Conservation (phyloP, 2,888 invertebrate species). For the Eupithecia centaureata region DNA sequence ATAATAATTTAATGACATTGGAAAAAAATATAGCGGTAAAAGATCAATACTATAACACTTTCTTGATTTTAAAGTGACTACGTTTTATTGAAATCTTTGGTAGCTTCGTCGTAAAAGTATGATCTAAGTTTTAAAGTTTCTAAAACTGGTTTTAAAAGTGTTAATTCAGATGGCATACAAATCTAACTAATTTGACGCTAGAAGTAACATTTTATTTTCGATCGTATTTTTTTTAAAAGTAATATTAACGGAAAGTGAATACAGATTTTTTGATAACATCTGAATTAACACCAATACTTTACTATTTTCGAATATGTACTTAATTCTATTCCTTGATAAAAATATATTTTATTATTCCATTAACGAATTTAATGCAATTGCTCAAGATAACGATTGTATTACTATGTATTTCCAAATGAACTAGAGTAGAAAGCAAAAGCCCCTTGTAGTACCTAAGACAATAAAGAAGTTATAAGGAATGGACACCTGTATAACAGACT, state of each 20-base stretch:
- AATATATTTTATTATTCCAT: constrained; percentile 30
- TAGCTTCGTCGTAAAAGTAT: background rate
- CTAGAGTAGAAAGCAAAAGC: constrained; percentile 34
- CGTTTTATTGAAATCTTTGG: background rate
- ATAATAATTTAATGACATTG: too few relatives aligned
- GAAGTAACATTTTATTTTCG: too few relatives aligned
- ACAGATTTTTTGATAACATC: background rate
- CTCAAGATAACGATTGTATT: constrained; percentile 31
- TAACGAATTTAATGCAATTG: constrained; percentile 33
- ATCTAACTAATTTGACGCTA: too few relatives aligned
- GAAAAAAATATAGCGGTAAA: too few relatives aligned
- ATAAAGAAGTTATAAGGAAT: constrained; percentile 28
- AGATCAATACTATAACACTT: too few relatives aligned
- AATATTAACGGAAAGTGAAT: too few relatives aligned
- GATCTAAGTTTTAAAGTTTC: background rate
- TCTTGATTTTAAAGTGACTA: background rate
- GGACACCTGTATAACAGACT: constrained; percentile 33
- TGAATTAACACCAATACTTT: background rate
- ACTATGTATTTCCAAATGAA: constrained; percentile 16
- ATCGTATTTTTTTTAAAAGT: too few relatives aligned
- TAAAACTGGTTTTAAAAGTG: background rate
- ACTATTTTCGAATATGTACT: constrained; percentile 24
- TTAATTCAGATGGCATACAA: background rate
- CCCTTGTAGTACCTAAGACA: constrained; percentile 40
- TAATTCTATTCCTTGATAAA: constrained; percentile 25